Evolutionary conservation across 2,888 invertebrate genomes (phyloP).

Genomic region (Leptinotarsa tumamoca): DNA sequence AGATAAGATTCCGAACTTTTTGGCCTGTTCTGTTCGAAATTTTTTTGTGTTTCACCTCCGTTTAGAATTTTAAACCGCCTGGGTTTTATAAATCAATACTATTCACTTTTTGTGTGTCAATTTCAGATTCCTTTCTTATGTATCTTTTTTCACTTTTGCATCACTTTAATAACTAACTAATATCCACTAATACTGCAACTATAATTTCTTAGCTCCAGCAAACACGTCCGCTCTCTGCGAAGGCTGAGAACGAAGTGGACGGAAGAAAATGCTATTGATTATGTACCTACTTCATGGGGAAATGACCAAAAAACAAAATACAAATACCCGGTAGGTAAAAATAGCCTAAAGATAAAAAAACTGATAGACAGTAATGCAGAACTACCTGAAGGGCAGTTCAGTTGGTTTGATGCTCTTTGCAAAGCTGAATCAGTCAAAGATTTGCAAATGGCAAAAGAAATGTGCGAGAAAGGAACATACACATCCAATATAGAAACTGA

Average conservation of each 20-base stretch:
- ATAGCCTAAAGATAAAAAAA: constrained; percentile 22
- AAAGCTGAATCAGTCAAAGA: constrained; percentile 27
- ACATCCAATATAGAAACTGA: constrained; percentile 26
- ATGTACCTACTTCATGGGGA: constrained; percentile 23
- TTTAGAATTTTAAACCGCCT: too few species aligned
- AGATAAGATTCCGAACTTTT: too few species aligned
- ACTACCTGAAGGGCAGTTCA: constrained; percentile 24
- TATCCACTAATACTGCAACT: too few species aligned
- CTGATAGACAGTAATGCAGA: constrained; percentile 25
- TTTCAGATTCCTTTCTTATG: too few species aligned
- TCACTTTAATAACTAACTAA: too few species aligned
- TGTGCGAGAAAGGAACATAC: constrained; percentile 24
- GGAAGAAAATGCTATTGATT: constrained; percentile 21
- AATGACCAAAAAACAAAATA: constrained; percentile 24
- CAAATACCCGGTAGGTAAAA: constrained; percentile 20
- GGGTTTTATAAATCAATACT: too few species aligned
- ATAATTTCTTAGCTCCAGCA: too few species aligned
- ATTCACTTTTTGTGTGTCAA: too few species aligned
- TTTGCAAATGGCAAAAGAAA: constrained; percentile 25
- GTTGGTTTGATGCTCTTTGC: constrained; percentile 24
- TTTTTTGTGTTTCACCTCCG: too few species aligned
- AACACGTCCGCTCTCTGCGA: too few species aligned
- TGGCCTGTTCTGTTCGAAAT: too few species aligned
- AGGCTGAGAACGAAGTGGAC: not conserved
- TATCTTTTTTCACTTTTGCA: too few species aligned